phyloP scores from a whole-genome alignment of 2,797 vertebrate species.

The Halcyon chelicuti region DNA sequence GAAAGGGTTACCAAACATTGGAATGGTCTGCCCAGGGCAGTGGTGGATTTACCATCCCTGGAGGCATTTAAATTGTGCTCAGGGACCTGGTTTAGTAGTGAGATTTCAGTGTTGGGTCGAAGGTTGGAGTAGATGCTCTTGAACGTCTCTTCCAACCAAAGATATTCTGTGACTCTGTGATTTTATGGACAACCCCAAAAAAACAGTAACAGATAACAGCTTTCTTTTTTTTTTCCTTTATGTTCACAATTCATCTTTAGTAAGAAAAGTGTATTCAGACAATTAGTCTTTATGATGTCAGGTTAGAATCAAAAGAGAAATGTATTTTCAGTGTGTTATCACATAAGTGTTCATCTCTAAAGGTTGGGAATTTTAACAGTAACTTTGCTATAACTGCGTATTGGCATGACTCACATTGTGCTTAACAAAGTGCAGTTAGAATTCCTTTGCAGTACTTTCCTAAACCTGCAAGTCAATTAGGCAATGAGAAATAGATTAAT shows the following conservation, averaged over 20 bases:
- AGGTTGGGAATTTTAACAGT: background rate
- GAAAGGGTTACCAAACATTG: too few species aligned
- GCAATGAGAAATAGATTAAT: background rate
- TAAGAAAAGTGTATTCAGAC: background rate
- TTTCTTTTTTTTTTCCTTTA: background rate
- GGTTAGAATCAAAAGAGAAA: background rate
- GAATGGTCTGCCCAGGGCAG: too few species aligned
- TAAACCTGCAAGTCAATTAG: background rate
- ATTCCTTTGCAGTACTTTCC: background rate
- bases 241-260: background rate
- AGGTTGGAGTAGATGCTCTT: too few species aligned
- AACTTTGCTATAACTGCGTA: background rate
- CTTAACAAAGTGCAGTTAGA: background rate
- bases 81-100: too few species aligned
- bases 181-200: accelerated
- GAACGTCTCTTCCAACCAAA: too few species aligned
- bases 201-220: accelerated
- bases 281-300: background rate
- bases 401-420: background rate
- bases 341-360: background rate
- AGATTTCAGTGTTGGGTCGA: too few species aligned
- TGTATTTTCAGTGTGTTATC: background rate
- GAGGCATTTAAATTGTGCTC: too few species aligned
- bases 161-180: too few species aligned
- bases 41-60: too few species aligned